These are phyloP conservation scores for Eulithis testata DNA, from an alignment of 2,888 invertebrate genomes.

Conservation along the genomic window DNA sequence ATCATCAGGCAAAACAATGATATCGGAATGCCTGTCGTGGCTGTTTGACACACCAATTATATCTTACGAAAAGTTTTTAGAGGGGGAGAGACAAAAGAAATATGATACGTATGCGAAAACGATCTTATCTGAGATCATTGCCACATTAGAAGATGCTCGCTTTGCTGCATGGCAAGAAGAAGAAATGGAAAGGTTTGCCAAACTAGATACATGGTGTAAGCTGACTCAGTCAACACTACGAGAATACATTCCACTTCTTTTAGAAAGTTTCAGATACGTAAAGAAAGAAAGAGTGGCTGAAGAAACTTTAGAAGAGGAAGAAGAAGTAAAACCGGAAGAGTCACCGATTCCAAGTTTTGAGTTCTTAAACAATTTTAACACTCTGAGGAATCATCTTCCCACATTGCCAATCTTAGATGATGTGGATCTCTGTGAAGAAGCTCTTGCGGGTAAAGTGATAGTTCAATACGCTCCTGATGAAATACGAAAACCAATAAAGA, in stretches of 20 bases:
- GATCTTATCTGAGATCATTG: constrained; percentile 71
- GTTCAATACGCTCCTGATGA: constrained; percentile 68
- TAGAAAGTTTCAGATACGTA: constrained; percentile 39
- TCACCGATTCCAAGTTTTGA: constrained; percentile 13
- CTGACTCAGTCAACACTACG: constrained; percentile 45
- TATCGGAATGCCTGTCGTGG: constrained; percentile 82
- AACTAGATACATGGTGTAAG: constrained; percentile 70
- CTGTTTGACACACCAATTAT: constrained; percentile 79
- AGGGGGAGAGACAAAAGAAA: constrained; percentile 59
- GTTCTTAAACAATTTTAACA: constrained; percentile 44
- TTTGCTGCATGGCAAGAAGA: constrained; percentile 62
- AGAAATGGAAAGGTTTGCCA: constrained; percentile 65
- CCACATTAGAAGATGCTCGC: constrained; percentile 69
- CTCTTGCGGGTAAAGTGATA: constrained; percentile 50
- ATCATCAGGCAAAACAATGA: constrained; percentile 84
- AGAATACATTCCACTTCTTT: constrained; percentile 55
- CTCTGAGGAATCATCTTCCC: constrained; percentile 45
- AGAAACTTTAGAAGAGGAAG: constrained; percentile 17
- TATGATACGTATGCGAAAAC: constrained; percentile 57
- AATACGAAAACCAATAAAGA: constrained; percentile 50
- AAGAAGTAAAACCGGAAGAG: constrained; percentile 32
- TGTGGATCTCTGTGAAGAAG: constrained; percentile 53
- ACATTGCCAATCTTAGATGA: constrained; percentile 65
- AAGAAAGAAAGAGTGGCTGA: constrained; percentile 13
- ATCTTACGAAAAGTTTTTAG: constrained; percentile 56